phyloP scores from a whole-genome alignment of 2,888 invertebrate species.

The Xylocampa areola region DNA sequence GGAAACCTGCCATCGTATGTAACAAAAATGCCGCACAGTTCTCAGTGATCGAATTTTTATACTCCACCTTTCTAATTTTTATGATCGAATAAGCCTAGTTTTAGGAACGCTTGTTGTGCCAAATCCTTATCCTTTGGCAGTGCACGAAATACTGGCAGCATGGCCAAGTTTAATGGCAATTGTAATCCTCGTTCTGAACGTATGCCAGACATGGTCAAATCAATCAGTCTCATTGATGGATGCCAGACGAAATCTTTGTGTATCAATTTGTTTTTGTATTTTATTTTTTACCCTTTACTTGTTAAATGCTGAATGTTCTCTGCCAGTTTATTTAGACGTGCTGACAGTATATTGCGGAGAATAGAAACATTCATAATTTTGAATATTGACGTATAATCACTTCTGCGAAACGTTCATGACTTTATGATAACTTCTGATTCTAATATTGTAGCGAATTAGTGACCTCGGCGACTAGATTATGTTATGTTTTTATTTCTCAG shows the following conservation, averaged over 20 bases:
- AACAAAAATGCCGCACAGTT: not conserved
- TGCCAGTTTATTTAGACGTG: not conserved
- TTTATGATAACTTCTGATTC: too few relatives aligned
- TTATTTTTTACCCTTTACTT: conserved; percentile 5
- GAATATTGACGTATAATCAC: too few relatives aligned
- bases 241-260: conserved; percentile 21
- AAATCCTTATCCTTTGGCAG: conserved; percentile 41
- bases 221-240: conserved; percentile 38
- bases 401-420: too few relatives aligned
- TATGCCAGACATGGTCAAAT: conserved; percentile 48
- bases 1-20: conserved; percentile 19
- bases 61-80: conserved; percentile 4
- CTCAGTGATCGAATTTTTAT: conserved; percentile 7
- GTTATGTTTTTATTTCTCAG: too few relatives aligned
- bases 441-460: too few relatives aligned
- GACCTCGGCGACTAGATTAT: too few relatives aligned
- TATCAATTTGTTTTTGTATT: conserved; percentile 20
- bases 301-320: not conserved
- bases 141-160: conserved; percentile 6
- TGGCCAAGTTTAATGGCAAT: conserved; percentile 28
- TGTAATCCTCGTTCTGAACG: conserved; percentile 46
- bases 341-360: not conserved
- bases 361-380: too few relatives aligned
- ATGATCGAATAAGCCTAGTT: conserved; percentile 12
- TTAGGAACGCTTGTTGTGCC: conserved; percentile 11